These are phyloP conservation scores for Turritopsis dohrnii DNA, from an alignment of 30 jellyfish, hydroid and myxozoan genomes.

Conservation along the genomic window DNA sequence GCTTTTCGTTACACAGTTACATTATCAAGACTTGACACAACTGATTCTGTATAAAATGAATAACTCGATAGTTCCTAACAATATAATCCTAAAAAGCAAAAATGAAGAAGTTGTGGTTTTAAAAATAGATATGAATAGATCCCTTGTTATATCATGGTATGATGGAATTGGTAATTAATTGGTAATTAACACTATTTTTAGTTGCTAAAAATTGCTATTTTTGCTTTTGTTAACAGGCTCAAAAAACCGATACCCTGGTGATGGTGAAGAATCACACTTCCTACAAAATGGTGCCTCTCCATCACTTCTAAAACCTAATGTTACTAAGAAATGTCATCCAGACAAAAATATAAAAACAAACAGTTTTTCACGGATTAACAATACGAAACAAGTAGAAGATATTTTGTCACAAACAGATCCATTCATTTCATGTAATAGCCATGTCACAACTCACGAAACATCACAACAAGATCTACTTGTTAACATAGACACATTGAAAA, in stretches of 20 bases:
- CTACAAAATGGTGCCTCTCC: not conserved
- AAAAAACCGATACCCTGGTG: constrained; percentile 37
- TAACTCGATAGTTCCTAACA: too few species aligned
- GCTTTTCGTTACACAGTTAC: too few species aligned
- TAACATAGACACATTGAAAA: constrained; percentile 37
- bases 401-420: not conserved
- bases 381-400: not conserved
- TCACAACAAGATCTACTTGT: constrained; percentile 12
- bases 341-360: not conserved
- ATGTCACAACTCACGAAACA: not conserved
- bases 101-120: too few species aligned
- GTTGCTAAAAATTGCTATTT: not conserved
- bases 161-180: too few species aligned
- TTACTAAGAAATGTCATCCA: not conserved
- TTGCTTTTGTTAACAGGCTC: not conserved
- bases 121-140: too few species aligned
- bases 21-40: too few species aligned
- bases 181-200: not conserved
- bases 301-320: not conserved
- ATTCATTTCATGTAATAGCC: not conserved
- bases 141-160: too few species aligned
- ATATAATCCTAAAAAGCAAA: too few species aligned
- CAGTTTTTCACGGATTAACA: not conserved
- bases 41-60: too few species aligned
- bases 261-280: constrained; percentile 20